Evolutionary conservation across 2,888 invertebrate species (phyloP), one percentile per base, ranked within the genome.

Genomic region (Melangyna quadrimaculata): DNA sequence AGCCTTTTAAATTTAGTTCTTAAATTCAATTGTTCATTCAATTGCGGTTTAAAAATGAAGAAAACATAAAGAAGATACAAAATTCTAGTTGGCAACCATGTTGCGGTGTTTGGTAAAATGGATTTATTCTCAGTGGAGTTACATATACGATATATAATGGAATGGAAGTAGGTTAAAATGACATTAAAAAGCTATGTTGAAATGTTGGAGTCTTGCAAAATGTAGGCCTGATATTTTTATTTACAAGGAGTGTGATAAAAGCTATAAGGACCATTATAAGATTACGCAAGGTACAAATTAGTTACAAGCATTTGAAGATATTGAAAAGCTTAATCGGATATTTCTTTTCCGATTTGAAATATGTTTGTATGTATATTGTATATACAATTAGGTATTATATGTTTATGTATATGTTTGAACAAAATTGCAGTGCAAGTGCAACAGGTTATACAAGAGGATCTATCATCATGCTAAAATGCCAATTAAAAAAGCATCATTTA

Each of bases 391-490:
- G n/a, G n/a, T n/a, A n/a, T n/a, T n/a, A n/a, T n/a, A n/a, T 7
- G 1, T 27, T 22, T n/a, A 1, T 10, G 4, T 45, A 6, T 51
- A 14, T 29, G 1, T 17, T 8, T 48, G 29, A 27, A n/a, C 0
- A 53, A 27, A 53, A 53, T 53, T 27, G 8, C 4, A 32, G 29
- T 55, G 55, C 55, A 55, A 32, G 29, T 55, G 55, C 55, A 55
- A 29, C 24, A 45, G 35, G 24, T 61, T 40, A 40, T 29, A 17
- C n/a, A 3, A 40, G n/a, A 61, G 57, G 27, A 51, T 70, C 67
- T 61, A 48, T 57, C 75, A 77, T 77, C 75, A 77, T 77, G 75
- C 75, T 61, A 51, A 48, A 27, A 40, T 48, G 57, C 57, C 75
- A 69, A 69, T 70, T 40, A 9, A 19, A 24, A 43, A 63, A 32